Percentiles rank a stretch among this genome's conserved stretches.
Conservation (phyloP, 2,888 invertebrate genomes). For the Biston stratarius region DNA sequence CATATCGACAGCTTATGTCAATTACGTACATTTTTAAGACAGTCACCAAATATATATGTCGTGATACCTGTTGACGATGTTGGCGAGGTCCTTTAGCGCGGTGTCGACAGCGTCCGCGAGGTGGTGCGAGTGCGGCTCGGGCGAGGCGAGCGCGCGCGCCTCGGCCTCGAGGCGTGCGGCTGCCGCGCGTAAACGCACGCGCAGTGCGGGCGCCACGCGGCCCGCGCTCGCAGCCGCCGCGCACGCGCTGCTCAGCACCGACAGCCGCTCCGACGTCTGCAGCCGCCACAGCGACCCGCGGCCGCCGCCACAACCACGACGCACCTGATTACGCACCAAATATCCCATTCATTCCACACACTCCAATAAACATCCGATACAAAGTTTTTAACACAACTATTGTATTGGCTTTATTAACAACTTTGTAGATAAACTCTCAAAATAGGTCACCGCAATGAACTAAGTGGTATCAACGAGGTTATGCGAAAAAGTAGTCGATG, state of each 20-base stretch:
- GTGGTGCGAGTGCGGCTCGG: slow-evolving; percentile 80
- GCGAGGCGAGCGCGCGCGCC: slow-evolving; percentile 73
- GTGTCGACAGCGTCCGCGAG: slow-evolving; percentile 90
- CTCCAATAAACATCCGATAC: too few relatives aligned
- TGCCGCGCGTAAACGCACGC: slow-evolving; percentile 79
- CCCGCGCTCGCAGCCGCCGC: slow-evolving; percentile 90
- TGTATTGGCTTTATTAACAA: too few relatives aligned
- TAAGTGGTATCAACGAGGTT: too few relatives aligned
- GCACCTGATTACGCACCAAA: slow-evolving; percentile 49
- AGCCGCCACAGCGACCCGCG: slow-evolving; percentile 79
- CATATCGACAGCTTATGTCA: too few relatives aligned
- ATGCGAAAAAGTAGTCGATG: too few relatives aligned
- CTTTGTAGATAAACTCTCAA: too few relatives aligned
- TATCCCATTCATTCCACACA: slow-evolving; percentile 1
- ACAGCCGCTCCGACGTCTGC: slow-evolving; percentile 84
- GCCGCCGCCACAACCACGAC: slow-evolving; percentile 62
- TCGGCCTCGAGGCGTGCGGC: slow-evolving; percentile 68
- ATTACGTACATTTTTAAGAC: too few relatives aligned
- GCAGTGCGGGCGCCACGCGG: slow-evolving; percentile 90
- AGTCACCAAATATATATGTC: background rate
- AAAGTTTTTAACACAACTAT: too few relatives aligned
- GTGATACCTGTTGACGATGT: slow-evolving; percentile 89
- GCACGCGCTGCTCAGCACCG: slow-evolving; percentile 92
- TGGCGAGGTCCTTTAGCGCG: slow-evolving; percentile 87
- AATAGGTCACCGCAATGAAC: too few relatives aligned